Evolutionary conservation across 2,797 vertebrate genomes (phyloP).

Genomic region (Carduelis carduelis): DNA sequence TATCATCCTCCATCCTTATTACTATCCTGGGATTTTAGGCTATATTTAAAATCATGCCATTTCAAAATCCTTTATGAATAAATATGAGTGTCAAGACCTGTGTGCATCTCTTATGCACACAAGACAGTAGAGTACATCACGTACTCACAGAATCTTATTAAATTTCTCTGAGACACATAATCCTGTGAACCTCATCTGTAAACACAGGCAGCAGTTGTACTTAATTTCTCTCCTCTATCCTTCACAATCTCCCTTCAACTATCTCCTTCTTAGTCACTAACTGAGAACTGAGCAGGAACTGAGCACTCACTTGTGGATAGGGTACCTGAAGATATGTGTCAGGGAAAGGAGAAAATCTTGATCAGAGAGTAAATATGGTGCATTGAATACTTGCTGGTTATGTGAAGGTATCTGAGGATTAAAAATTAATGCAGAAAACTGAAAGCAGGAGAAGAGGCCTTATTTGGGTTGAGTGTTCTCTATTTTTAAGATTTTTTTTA

Average conservation of each 20-base stretch:
- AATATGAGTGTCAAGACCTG: constrained; percentile 63
- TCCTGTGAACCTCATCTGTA: constrained; percentile 51
- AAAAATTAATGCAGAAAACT: neutral
- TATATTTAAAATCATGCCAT: constrained; percentile 53
- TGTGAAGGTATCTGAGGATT: neutral
- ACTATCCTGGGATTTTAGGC: constrained; percentile 39
- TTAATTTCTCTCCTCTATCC: constrained; percentile 10
- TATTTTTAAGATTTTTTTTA: neutral
- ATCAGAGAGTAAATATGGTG: neutral
- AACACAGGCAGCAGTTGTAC: constrained; percentile 30
- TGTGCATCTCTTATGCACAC: constrained; percentile 36
- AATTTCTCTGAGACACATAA: constrained; percentile 55
- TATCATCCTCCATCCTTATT: constrained; percentile 33
- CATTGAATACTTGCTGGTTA: neutral
- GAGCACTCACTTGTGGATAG: neutral
- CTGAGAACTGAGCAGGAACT: neutral
- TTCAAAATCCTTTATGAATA: constrained; percentile 57
- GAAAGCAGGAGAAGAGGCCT: neutral
- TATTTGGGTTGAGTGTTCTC: neutral
- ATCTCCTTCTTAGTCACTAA: neutral
- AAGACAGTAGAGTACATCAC: constrained; percentile 42
- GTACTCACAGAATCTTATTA: constrained; percentile 51
- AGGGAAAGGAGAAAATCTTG: neutral
- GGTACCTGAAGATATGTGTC: neutral
- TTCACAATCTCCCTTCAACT: neutral